Conservation (phyloP, 2,888 invertebrate species). For the Harpalus rubripes region DNA sequence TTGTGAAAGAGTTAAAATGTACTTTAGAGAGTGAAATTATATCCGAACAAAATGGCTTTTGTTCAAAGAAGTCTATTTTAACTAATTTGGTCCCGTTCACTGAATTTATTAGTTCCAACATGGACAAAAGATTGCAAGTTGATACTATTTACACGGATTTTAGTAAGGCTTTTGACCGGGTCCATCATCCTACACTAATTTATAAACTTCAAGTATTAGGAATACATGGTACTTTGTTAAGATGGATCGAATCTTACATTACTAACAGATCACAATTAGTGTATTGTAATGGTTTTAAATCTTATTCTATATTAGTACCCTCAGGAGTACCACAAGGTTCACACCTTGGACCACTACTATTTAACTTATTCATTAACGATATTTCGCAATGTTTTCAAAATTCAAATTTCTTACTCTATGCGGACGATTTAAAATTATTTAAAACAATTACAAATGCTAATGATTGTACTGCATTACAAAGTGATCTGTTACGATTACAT, state of each 20-base stretch:
- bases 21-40: background rate
- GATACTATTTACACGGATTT: slow-evolving; percentile 69
- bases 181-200: slow-evolving; percentile 68
- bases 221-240: slow-evolving; percentile 66
- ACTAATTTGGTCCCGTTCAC: slow-evolving; percentile 68
- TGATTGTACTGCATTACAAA: background rate
- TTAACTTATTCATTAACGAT: slow-evolving; percentile 58
- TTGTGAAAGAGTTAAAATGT: slow-evolving; percentile 1
- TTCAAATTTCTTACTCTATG: slow-evolving; percentile 13
- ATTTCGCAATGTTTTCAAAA: background rate
- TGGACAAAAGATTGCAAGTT: slow-evolving; percentile 65
- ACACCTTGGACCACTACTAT: slow-evolving; percentile 68
- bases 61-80: slow-evolving; percentile 51
- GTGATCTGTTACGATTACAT: background rate
- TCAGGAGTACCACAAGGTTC: slow-evolving; percentile 69
- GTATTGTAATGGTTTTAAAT: slow-evolving; percentile 58
- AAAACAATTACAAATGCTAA: background rate
- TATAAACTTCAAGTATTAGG: slow-evolving; percentile 66
- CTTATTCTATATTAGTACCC: slow-evolving; percentile 43
- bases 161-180: slow-evolving; percentile 69
- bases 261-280: slow-evolving; percentile 66
- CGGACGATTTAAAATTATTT: slow-evolving; percentile 29
- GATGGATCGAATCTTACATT: slow-evolving; percentile 68
- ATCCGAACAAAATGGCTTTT: slow-evolving; percentile 68
- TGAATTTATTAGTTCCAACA: slow-evolving; percentile 45